Evolutionary conservation across 1,140 invertebrate genomes (phyloP).

Genomic region (Lepidurus packardi): DNA sequence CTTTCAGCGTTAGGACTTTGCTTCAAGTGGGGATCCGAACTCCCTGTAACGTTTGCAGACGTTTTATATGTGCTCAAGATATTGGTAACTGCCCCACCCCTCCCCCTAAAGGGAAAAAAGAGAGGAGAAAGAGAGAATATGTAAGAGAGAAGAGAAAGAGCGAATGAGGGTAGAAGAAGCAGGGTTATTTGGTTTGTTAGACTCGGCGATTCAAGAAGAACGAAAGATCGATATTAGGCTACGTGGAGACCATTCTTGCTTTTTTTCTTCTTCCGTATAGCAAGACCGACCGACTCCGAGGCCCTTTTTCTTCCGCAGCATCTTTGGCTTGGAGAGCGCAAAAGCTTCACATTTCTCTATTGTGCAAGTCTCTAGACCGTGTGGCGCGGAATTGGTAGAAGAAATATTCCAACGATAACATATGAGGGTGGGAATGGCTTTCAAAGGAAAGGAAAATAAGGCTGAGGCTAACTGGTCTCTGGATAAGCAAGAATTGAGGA

Average conservation of each 20-base stretch:
- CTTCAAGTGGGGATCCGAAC: background rate
- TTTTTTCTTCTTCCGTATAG: background rate
- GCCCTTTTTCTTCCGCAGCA: background rate
- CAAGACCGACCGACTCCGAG: background rate
- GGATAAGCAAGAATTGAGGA: background rate
- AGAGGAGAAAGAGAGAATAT: background rate
- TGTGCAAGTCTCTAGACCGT: background rate
- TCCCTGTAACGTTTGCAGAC: background rate
- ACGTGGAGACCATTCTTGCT: background rate
- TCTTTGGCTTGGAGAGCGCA: background rate
- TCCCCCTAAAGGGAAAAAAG: background rate
- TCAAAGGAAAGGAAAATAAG: background rate
- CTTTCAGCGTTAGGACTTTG: background rate
- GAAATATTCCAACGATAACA: background rate
- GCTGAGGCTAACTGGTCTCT: background rate
- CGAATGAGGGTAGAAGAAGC: background rate
- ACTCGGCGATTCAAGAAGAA: background rate
- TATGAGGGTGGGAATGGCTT: background rate
- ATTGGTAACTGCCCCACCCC: background rate
- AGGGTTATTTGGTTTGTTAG: background rate
- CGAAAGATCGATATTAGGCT: slow-evolving; percentile 12
- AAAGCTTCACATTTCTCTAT: background rate
- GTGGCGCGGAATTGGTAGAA: background rate
- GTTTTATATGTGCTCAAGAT: background rate
- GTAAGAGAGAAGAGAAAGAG: background rate